A percentile compares a stretch with the other conserved stretches of the same genome.
Conservation (phyloP, 2,888 invertebrate genomes). For the Heliconius sara region DNA sequence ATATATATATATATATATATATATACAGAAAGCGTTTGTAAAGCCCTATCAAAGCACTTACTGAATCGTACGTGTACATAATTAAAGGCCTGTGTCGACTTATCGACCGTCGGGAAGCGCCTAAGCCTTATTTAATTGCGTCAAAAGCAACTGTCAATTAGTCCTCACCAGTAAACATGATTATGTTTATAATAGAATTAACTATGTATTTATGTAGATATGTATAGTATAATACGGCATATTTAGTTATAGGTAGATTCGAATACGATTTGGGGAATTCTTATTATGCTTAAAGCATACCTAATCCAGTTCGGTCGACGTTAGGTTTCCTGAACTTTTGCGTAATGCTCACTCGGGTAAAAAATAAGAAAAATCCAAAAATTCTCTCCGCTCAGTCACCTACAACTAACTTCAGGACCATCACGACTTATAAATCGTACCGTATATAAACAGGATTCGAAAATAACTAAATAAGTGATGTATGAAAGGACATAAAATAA, state of each 20-base stretch:
- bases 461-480: too few relatives aligned
- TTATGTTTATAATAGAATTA: slow-evolving; percentile 30
- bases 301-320: too few relatives aligned
- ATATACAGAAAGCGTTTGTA: neutral
- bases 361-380: too few relatives aligned
- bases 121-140: slow-evolving; percentile 62
- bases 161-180: slow-evolving; percentile 43
- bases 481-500: too few relatives aligned
- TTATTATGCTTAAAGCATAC: too few relatives aligned
- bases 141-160: slow-evolving; percentile 45
- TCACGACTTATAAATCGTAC: too few relatives aligned
- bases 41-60: neutral
- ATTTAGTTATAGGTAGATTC: neutral
- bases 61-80: slow-evolving; percentile 3
- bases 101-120: slow-evolving; percentile 49
- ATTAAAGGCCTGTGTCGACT: slow-evolving; percentile 21
- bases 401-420: too few relatives aligned
- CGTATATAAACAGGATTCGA: too few relatives aligned
- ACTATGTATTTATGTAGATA: neutral
- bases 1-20: neutral
- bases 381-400: too few relatives aligned
- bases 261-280: neutral
- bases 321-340: too few relatives aligned
- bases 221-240: neutral
- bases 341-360: too few relatives aligned